Evolutionary conservation across 2,113 vertebrate species (phyloP).

Genomic region (Gadus macrocephalus): DNA sequence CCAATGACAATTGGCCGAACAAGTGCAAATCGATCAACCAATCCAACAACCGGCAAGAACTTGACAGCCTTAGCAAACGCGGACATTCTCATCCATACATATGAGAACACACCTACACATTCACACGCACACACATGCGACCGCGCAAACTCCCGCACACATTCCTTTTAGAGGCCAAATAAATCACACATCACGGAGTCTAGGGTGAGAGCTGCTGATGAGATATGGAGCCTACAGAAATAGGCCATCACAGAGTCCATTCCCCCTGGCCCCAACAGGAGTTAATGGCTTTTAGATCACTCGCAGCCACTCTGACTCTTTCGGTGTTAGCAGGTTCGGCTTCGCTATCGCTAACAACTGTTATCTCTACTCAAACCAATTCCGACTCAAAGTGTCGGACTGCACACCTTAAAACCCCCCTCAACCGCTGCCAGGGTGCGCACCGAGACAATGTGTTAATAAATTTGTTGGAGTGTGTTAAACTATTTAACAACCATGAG

Average conservation of each 20-base stretch:
- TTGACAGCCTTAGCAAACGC: slow-evolving; percentile 18
- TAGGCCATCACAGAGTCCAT: slow-evolving; percentile 63
- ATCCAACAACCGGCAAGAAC: neutral
- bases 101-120: neutral
- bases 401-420: slow-evolving; percentile 17
- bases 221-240: slow-evolving; percentile 66
- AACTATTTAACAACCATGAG: too few relatives aligned
- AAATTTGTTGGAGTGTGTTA: neutral
- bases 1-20: too few relatives aligned
- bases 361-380: slow-evolving; percentile 44
- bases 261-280: slow-evolving; percentile 42
- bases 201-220: slow-evolving; percentile 55
- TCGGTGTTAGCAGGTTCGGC: slow-evolving; percentile 50
- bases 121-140: slow-evolving; percentile 5
- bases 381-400: slow-evolving; percentile 33
- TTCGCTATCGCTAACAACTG: slow-evolving; percentile 43
- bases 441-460: neutral
- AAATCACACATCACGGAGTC: slow-evolving; percentile 61
- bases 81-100: slow-evolving; percentile 16
- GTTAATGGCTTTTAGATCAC: slow-evolving; percentile 64
- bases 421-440: neutral
- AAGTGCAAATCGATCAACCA: neutral
- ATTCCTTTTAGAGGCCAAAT: slow-evolving; percentile 52
- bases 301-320: slow-evolving; percentile 47
- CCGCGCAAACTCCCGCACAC: slow-evolving; percentile 23